Percentiles rank a stretch among this genome's conserved stretches.
These are phyloP conservation scores for Drosophila kepulauana DNA, from an alignment of 1,140 invertebrate species.

Conservation along the genomic window DNA sequence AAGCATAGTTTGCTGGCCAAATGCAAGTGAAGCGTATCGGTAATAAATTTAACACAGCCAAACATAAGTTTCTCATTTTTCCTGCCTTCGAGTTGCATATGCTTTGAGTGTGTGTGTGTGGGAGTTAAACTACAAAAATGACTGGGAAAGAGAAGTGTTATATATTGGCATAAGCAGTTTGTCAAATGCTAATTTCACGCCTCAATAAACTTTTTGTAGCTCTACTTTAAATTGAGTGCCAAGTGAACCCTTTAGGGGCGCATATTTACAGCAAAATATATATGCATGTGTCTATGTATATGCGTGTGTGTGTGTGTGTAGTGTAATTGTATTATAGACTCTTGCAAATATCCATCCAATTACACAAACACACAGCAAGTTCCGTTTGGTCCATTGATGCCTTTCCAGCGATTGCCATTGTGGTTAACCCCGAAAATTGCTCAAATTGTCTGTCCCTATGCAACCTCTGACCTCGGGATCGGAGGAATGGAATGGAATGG, in stretches of 20 bases:
- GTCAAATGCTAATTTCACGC: constrained; percentile 83
- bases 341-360: not conserved
- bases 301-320: constrained; percentile 3
- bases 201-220: constrained; percentile 48
- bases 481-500: not conserved
- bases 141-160: not conserved
- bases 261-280: constrained; percentile 11
- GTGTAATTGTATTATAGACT: constrained; percentile 19
- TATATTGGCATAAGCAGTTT: constrained; percentile 56
- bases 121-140: constrained; percentile 49
- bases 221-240: constrained; percentile 30
- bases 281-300: not conserved
- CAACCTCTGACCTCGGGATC: not conserved
- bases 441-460: constrained; percentile 13
- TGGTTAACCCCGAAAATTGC: constrained; percentile 21
- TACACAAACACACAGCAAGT: constrained; percentile 18
- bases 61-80: constrained; percentile 49
- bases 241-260: constrained; percentile 1
- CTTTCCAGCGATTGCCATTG: constrained; percentile 10
- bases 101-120: not conserved
- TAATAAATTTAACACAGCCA: constrained; percentile 73
- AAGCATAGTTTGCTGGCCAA: constrained; percentile 33
- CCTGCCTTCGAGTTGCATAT: constrained; percentile 4
- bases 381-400: constrained; percentile 7
- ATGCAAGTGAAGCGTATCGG: constrained; percentile 65